A percentile compares a stretch with the other conserved stretches of the same genome.
Conservation (phyloP, 2,888 invertebrate species). For the Peribatodes rhomboidaria region DNA sequence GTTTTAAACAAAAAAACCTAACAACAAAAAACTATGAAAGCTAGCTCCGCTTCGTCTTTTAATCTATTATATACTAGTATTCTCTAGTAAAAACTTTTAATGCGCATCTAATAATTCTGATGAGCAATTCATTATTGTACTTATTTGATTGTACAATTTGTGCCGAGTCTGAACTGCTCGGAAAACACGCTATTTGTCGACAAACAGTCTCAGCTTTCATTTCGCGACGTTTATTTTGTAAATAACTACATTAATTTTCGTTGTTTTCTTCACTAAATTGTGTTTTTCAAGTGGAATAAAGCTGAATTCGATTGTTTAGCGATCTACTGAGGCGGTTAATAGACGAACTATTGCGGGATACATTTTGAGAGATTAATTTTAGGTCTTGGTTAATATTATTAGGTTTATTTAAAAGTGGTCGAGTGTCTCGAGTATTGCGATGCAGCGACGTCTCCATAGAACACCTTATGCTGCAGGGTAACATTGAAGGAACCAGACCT, state of each 20-base stretch:
- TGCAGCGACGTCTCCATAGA: too few species aligned
- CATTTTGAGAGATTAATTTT: background rate
- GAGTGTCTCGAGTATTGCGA: too few species aligned
- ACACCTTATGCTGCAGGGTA: too few species aligned
- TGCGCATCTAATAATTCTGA: background rate
- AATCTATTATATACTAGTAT: too few species aligned
- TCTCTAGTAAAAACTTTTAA: background rate
- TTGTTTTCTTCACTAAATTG: conserved; percentile 28
- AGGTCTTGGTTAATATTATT: background rate
- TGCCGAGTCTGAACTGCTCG: background rate
- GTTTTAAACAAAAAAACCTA: too few species aligned
- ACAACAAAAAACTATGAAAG: too few species aligned
- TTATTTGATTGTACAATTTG: background rate
- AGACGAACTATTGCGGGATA: conserved; percentile 1
- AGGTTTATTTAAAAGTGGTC: too few species aligned
- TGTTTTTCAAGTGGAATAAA: conserved; percentile 23
- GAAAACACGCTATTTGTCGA: conserved; percentile 14
- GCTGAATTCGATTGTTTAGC: background rate
- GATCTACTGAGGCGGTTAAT: background rate
- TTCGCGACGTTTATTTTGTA: conserved; percentile 34
- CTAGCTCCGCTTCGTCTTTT: too few species aligned
- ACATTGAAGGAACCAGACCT: too few species aligned
- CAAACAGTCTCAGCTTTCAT: conserved; percentile 38
- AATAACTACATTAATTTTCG: conserved; percentile 33
- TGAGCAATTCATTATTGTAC: background rate